These are phyloP conservation scores for Echiichthys vipera DNA, from an alignment of 2,797 vertebrate genomes.

Conservation along the genomic window DNA sequence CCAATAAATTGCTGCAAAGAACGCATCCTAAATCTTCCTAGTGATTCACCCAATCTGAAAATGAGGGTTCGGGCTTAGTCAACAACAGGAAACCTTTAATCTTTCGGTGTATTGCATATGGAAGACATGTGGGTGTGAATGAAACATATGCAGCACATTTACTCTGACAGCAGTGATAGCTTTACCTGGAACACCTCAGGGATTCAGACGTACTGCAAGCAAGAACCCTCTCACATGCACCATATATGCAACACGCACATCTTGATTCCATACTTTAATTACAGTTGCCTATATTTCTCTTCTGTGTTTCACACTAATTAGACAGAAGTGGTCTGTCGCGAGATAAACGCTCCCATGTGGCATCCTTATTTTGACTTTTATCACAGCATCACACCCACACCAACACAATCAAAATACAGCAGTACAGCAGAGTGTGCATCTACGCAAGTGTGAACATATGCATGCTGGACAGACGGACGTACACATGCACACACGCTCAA, in stretches of 20 bases:
- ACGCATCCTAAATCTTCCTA: background rate
- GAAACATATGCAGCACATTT: conserved; percentile 40
- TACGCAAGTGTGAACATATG: conserved; percentile 11
- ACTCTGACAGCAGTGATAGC: conserved; percentile 52
- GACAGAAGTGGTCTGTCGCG: conserved; percentile 82
- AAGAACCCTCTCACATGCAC: conserved; percentile 35
- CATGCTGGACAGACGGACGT: background rate
- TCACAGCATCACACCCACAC: conserved; percentile 51
- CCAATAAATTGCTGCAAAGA: background rate
- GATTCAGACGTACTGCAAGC: conserved; percentile 35
- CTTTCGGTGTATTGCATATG: conserved; percentile 25
- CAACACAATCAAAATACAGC: conserved; percentile 6
- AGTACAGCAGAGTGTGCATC: conserved; percentile 16
- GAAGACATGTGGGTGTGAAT: conserved; percentile 29
- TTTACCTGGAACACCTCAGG: conserved; percentile 51
- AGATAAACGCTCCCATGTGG: conserved; percentile 86
- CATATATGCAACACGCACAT: conserved; percentile 64
- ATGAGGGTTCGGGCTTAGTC: conserved; percentile 16
- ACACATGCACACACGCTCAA: background rate
- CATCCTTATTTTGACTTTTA: conserved; percentile 77
- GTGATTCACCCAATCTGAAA: conserved; percentile 15
- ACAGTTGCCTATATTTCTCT: conserved; percentile 74
- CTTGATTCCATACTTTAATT: conserved; percentile 69
- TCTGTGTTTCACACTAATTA: conserved; percentile 82
- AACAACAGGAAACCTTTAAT: conserved; percentile 40